Evolutionary conservation across 1,140 invertebrate species (phyloP), one percentile per base, ranked within the genome.

Genomic region (Rhysida immarginata): DNA sequence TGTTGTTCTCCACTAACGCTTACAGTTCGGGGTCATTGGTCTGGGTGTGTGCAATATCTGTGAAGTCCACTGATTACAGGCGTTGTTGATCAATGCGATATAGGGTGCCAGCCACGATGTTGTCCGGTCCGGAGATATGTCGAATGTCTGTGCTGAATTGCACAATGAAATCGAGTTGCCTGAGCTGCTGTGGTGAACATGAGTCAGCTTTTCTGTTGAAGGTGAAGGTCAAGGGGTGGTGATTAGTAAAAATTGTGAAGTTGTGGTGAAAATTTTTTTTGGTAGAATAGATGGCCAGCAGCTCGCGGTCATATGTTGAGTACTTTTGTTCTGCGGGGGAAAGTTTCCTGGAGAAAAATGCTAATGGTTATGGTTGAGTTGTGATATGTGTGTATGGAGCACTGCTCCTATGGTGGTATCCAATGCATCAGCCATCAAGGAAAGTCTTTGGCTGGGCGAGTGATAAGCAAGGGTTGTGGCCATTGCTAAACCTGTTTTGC

Each of bases 241-340:
- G 73, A 55, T 74, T 67, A 2, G 66, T 70, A 24, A 55, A 66
- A 5, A 74, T 62, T 0, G 48, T 58, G 45, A 72, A 69, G n/a
- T 25, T 5, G 56, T 65, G 60, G 20, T 62, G 60, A 57, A 76
- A n/a, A 76, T 70, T 64, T 55, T 69, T 64, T 0, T 74, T 59
- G 3, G 64, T 62, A 14, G 59, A 53, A 59, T 74, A 76, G 21
- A 73, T 68, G 0, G 70, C n/a, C 74, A 75, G 52, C 1, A 77
- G 58, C 60, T 77, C 73, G 3, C 69, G 54, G 55, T 74, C 71
- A 61, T 69, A 75, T 1, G 68, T 62, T 13, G 62, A 63, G 44
- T 72, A 72, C 25, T 67, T 66, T 20, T 55, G 41, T 60, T 74
- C 61, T 0, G 64, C 50, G 18, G 59, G 35, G 3, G 43, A 63